Base-by-base conservation (phyloP, 2,113 vertebrate species). In the Ariopsis seemanni region DNA sequence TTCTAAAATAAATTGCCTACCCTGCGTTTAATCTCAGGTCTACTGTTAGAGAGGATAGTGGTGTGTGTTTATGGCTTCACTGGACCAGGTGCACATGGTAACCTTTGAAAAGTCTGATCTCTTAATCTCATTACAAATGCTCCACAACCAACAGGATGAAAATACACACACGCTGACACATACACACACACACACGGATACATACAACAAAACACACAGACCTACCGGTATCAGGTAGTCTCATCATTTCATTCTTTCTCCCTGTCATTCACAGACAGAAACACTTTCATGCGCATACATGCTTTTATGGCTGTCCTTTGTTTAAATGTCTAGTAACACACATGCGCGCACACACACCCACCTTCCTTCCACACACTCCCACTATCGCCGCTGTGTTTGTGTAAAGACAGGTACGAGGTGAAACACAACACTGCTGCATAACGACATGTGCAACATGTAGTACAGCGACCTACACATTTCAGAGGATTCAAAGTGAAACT, bases 61-160 rank as follows among this genome's bases (percentile, higher is more conserved):
- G 8, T 60, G 53, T 71, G 27, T 85, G 91, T 92, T 89, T 91
- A 89, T 91, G 86, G 88, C 82, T 85, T 63, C 91, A 90, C 30
- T 92, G 84, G 82, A 90, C 83, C 42, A 86, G 90, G 75, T 85
- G 75, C 90, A 93, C 92, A 92, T 92, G 92, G 87, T 78, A 80
- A 85, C 83, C 91, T 93, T 91, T 92, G 89, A 93, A 93, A 93
- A 86, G 89, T 78, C 88, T 93, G 91, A 94, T 91, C 93, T 93
- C 89, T 91, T 95, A 94, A 95, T 91, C 93, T 92, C 92, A 94
- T 95, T 94, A 95, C 27, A 90, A 86, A 92, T 85, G 88, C 91
- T 82, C 81, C 85, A 86, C 83, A 87, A 89, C 71, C 83, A 87
- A 89, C 52, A 34, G 75, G 22, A 79, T 58, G 78, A 34, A 60